phyloP scores from a whole-genome alignment of 2,888 invertebrate genomes.

The Agrochola circellaris region DNA sequence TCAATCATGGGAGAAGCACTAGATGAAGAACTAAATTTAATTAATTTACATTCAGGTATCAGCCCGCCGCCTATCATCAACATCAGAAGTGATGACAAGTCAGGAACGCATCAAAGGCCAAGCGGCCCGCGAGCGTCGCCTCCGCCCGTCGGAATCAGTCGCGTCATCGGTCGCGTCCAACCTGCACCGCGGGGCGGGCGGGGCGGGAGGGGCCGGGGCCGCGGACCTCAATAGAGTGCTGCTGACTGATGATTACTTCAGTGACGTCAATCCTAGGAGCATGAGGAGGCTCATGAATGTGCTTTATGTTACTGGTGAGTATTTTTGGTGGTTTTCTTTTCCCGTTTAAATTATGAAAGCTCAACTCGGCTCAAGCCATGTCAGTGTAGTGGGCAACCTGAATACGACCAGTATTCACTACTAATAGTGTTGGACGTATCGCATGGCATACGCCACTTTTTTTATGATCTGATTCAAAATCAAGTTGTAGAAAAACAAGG shows the following conservation, averaged over 20 bases:
- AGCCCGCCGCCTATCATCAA: slow-evolving; percentile 94
- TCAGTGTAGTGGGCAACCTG: neutral
- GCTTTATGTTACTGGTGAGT: slow-evolving; percentile 97
- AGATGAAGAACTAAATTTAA: neutral
- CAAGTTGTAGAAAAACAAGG: neutral
- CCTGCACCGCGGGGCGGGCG: slow-evolving; percentile 92
- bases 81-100: slow-evolving; percentile 95
- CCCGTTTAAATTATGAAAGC: neutral
- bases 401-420: neutral
- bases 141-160: slow-evolving; percentile 96
- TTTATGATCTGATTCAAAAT: neutral
- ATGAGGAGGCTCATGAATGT: slow-evolving; percentile 99
- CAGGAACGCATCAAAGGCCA: slow-evolving; percentile 93
- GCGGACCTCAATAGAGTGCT: slow-evolving; percentile 94
- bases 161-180: slow-evolving; percentile 98
- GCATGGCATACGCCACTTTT: neutral
- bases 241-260: slow-evolving; percentile 99
- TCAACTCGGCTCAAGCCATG: too few relatives aligned
- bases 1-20: neutral
- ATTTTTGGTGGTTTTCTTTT: neutral
- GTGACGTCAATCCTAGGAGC: slow-evolving; percentile 99
- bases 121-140: slow-evolving; percentile 91
- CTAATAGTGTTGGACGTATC: too few relatives aligned
- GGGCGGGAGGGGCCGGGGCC: slow-evolving; percentile 89
- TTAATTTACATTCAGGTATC: slow-evolving; percentile 90